Evolutionary conservation across 2,888 invertebrate species (phyloP).

Genomic region (Cryptocephalus primarius): DNA sequence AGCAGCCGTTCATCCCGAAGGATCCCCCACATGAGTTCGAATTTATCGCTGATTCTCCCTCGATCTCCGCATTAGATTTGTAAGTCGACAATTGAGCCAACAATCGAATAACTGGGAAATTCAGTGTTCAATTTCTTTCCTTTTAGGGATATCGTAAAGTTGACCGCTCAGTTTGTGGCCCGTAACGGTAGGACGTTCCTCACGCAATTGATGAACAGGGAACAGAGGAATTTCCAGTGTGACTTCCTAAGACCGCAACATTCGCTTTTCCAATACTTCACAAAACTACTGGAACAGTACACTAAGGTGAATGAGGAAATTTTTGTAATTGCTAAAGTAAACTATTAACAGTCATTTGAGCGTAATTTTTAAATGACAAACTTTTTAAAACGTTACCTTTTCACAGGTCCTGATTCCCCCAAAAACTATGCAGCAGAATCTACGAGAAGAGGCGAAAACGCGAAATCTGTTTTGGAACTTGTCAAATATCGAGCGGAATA

Average conservation of each 20-base stretch:
- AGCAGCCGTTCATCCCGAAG: constrained; percentile 79
- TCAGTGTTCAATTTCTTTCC: neutral
- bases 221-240: constrained; percentile 96
- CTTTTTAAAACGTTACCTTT: no score
- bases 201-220: constrained; percentile 96
- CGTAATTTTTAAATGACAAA: no score
- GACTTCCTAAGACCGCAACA: constrained; percentile 98
- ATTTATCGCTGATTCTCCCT: constrained; percentile 94
- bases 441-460: constrained; percentile 66
- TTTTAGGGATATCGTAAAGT: constrained; percentile 83
- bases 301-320: constrained; percentile 59
- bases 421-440: constrained; percentile 71
- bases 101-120: no score
- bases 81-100: no score
- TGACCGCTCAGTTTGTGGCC: constrained; percentile 98
- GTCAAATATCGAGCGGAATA: constrained; percentile 93
- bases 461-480: constrained; percentile 66
- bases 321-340: no score
- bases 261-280: constrained; percentile 96
- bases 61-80: constrained; percentile 94
- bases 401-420: constrained; percentile 77
- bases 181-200: constrained; percentile 96
- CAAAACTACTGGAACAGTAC: constrained; percentile 94
- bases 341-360: no score
- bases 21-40: constrained; percentile 89